phyloP scores from a whole-genome alignment of 2,113 vertebrate genomes.

The Dicaeum eximium region DNA sequence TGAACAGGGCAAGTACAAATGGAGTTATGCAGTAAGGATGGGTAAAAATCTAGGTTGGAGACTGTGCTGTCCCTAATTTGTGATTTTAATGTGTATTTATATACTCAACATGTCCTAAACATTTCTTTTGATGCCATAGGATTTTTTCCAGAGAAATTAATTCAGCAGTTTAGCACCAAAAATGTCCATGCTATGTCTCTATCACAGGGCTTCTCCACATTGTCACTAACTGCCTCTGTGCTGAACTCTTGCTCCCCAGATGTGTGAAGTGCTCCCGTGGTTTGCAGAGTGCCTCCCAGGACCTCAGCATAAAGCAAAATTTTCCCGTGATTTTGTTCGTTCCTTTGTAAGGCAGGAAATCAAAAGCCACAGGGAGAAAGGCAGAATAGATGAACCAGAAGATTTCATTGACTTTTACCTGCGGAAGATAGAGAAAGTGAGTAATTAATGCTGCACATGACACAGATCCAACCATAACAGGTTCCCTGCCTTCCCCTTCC shows the following conservation, averaged over 20 bases:
- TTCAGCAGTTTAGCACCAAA: neutral
- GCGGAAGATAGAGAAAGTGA: constrained; percentile 57
- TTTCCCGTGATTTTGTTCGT: neutral
- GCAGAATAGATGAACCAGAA: neutral
- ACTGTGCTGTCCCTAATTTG: neutral
- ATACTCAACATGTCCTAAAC: neutral
- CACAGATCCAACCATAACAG: rapidly evolving
- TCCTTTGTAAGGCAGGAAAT: constrained; percentile 46
- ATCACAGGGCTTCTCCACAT: neutral
- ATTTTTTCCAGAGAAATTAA: neutral
- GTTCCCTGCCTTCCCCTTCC: neutral
- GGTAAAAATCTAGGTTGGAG: neutral
- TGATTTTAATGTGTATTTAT: neutral
- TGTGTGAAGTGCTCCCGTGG: neutral
- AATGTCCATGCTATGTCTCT: neutral
- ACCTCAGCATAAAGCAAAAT: neutral
- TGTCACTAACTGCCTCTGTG: neutral
- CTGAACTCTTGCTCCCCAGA: neutral
- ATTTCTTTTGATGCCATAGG: neutral
- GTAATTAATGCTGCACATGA: neutral
- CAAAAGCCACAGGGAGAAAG: constrained; percentile 9
- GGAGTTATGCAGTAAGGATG: neutral
- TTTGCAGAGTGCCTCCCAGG: neutral
- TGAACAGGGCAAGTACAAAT: neutral
- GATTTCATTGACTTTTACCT: constrained; percentile 67